Conservation (phyloP, 2,888 invertebrate species). For the Pegoplata infirma region DNA sequence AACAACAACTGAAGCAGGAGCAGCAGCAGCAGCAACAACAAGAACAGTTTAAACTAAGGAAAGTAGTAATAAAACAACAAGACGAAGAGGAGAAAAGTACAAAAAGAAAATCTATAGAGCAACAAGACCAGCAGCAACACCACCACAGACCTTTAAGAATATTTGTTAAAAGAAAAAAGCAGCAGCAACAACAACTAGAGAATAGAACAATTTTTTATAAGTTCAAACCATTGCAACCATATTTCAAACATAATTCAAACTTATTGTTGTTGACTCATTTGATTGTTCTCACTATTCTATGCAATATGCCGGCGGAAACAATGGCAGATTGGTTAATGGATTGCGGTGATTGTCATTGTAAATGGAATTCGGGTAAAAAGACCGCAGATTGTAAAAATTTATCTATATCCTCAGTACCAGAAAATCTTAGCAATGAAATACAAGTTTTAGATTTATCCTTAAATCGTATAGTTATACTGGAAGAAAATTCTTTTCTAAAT, state of each 20-base stretch:
- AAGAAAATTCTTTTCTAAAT: constrained; percentile 83
- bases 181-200: constrained; percentile 5
- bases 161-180: constrained; percentile 13
- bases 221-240: neutral
- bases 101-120: constrained; percentile 3
- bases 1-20: constrained; percentile 39
- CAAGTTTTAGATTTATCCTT: constrained; percentile 85
- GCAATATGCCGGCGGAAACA: constrained; percentile 62
- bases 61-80: constrained; percentile 5
- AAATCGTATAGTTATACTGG: constrained; percentile 83
- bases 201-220: neutral
- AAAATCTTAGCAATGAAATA: constrained; percentile 84
- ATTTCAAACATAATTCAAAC: constrained; percentile 27
- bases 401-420: constrained; percentile 84
- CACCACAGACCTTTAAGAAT: constrained; percentile 12
- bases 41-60: constrained; percentile 13
- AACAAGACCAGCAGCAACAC: constrained; percentile 8
- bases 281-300: constrained; percentile 62
- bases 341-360: constrained; percentile 84
- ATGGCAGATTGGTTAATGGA: constrained; percentile 74
- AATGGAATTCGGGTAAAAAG: constrained; percentile 91
- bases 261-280: constrained; percentile 36
- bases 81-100: constrained; percentile 24
- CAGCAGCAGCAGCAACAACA: constrained; percentile 41
- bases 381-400: constrained; percentile 87